A percentile compares a stretch with the other conserved stretches of the same genome.
phyloP scores from a whole-genome alignment of 1,140 invertebrate genomes.

The Helicoverpa armigera region DNA sequence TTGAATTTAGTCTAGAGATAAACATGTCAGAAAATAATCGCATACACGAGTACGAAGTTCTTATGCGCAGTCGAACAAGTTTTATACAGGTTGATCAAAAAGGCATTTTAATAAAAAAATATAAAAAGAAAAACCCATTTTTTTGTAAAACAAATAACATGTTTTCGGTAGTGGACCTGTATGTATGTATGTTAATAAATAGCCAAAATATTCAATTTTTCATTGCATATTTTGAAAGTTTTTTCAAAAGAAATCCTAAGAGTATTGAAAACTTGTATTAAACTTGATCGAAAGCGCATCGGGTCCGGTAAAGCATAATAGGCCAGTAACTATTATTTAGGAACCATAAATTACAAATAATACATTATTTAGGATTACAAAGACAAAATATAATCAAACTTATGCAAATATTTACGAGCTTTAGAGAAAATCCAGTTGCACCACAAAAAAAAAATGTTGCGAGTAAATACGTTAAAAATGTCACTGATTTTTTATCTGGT shows the following conservation, averaged over 20 bases:
- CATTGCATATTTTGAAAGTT: too few relatives aligned
- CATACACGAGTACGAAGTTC: slow-evolving; percentile 17
- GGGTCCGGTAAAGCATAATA: slow-evolving; percentile 37
- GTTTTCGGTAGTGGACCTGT: too few relatives aligned
- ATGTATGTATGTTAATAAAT: too few relatives aligned
- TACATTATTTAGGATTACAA: slow-evolving; percentile 32
- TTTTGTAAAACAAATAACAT: too few relatives aligned
- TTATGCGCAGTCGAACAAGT: slow-evolving; percentile 21
- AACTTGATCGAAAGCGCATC: slow-evolving; percentile 19
- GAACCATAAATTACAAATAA: slow-evolving; percentile 45
- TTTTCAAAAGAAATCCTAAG: background rate
- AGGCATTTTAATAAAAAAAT: too few relatives aligned
- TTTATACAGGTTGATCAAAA: background rate
- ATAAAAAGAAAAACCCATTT: too few relatives aligned
- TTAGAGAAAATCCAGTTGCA: background rate
- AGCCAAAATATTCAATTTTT: too few relatives aligned
- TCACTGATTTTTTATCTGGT: too few relatives aligned
- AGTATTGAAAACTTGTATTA: background rate
- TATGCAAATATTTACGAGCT: background rate
- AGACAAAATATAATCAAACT: background rate
- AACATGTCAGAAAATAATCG: slow-evolving; percentile 44
- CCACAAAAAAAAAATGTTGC: background rate
- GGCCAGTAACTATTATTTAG: slow-evolving; percentile 47
- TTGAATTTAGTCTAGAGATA: slow-evolving; percentile 38
- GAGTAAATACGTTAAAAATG: too few relatives aligned